Base-by-base conservation (phyloP, 2,797 vertebrate genomes). In the Etheostoma nigrum region DNA sequence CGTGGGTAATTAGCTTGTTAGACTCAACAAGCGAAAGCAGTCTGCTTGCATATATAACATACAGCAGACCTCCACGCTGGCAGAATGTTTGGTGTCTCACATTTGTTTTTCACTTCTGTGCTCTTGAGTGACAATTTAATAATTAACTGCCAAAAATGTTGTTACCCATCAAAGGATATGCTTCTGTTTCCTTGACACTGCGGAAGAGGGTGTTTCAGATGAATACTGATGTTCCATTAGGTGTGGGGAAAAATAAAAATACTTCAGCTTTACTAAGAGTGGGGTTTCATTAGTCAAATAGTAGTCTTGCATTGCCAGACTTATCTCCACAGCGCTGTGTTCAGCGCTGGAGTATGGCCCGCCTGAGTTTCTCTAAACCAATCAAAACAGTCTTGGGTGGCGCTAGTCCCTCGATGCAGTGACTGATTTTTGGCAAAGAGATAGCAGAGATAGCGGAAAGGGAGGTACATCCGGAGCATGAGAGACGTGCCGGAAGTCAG, bases 131-230 rank as follows among this genome's bases (percentile, higher is more conserved):
- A 79, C 72, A 76, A 81, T 59, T 68, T 57, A 86, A 82, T 83
- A 88, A 88, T 88, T 67, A 76, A 66, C 57, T 73, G 73, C 30
- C 76, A 83, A 76, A 81, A 53, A 36, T 58, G 58, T 53, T 63
- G 69, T 51, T 65, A 30, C 61, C 53, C 49, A 59, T 79, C 71
- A 74, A 65, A 58, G 21, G 13, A 44, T 30, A 18, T 14, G 36
- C 36, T n/a, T 59, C 64, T 27, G 64, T 75, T 72, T 71, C 55
- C 64, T 64, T 74, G 55, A 75, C 67, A 33, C 16, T 3, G 49
- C 27, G 54, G 72, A 67, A 45, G 3, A 64, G 11, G 13, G 58
- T 49, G 49, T 57, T 53, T 68, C 47, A 44, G 52, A 6, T 59
- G 80, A 78, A 90, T 74, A 42, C 55, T 69, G 69, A 87, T 62